phyloP scores from a whole-genome alignment of 1,140 invertebrate species.

The Hylaeus volcanicus region DNA sequence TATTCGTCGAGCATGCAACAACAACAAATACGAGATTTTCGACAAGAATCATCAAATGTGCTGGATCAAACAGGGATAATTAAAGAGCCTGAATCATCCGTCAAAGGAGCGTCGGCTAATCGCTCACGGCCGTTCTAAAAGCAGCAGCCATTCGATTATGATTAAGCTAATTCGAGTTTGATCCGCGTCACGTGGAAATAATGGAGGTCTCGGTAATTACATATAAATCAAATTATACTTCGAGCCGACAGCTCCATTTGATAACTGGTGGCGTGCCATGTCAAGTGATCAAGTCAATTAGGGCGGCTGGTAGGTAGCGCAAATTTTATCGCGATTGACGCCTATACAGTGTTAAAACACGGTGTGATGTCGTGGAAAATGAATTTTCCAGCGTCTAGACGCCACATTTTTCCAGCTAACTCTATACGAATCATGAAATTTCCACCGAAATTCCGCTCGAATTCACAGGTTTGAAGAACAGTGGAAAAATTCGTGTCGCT shows the following conservation, averaged over 20 bases:
- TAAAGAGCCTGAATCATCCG: constrained; percentile 56
- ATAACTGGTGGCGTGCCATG: constrained; percentile 61
- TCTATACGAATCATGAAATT: neutral
- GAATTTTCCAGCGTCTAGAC: neutral
- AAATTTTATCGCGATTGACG: constrained; percentile 53
- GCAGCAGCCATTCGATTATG: constrained; percentile 72
- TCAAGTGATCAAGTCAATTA: constrained; percentile 65
- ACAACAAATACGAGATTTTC: neutral
- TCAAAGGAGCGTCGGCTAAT: constrained; percentile 64
- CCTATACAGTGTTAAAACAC: constrained; percentile 14
- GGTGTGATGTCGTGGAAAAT: neutral
- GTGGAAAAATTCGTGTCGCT: too few relatives aligned
- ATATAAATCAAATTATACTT: constrained; percentile 76
- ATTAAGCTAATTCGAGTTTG: constrained; percentile 78
- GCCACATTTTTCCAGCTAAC: too few relatives aligned
- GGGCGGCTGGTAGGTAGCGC: constrained; percentile 27
- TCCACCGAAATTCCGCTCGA: neutral
- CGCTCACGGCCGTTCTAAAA: constrained; percentile 57
- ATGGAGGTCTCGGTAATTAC: constrained; percentile 74
- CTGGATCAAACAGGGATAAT: constrained; percentile 44
- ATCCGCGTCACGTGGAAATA: constrained; percentile 77
- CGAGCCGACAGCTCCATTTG: constrained; percentile 61
- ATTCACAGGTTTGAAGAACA: neutral
- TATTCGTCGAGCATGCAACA: neutral
- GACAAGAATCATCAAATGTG: constrained; percentile 27